A percentile compares a stretch with the other conserved stretches of the same genome.
Evolutionary conservation across 2,113 vertebrate genomes (phyloP).

Genomic region (Leptosomus discolor): DNA sequence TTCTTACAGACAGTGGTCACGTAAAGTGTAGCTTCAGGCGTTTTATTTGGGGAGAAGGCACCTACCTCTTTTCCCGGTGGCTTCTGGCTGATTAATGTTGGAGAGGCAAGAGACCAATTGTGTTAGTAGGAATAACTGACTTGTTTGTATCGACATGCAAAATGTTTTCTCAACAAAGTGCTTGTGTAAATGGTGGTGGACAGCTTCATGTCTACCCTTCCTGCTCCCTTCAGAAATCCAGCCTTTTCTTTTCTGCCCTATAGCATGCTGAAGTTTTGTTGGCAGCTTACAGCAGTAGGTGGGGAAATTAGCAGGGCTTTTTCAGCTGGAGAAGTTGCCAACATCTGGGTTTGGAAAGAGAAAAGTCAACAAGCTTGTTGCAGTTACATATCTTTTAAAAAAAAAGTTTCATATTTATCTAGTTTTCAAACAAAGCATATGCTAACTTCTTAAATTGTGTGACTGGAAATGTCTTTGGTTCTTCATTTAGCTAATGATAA

Average conservation of each 20-base stretch:
- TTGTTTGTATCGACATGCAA: neutral
- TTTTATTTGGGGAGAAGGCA: neutral
- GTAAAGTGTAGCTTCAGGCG: neutral
- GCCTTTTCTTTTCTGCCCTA: neutral
- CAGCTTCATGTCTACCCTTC: neutral
- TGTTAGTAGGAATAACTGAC: neutral
- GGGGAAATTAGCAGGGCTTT: neutral
- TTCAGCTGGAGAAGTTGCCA: neutral
- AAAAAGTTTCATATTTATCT: neutral
- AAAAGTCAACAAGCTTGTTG: neutral
- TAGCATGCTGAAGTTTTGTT: neutral
- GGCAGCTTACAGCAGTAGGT: neutral
- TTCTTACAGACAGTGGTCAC: neutral
- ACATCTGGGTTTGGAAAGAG: neutral
- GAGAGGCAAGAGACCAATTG: neutral
- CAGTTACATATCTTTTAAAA: neutral
- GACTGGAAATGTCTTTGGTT: neutral
- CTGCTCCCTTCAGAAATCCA: neutral
- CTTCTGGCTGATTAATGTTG: neutral
- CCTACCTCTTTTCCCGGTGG: neutral
- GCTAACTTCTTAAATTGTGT: neutral
- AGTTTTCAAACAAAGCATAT: neutral
- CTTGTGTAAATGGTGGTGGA: neutral
- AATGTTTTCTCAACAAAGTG: neutral
- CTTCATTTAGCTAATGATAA: neutral